Conservation (phyloP, 2,888 invertebrate genomes). For the Allophyes oxyacanthae region DNA sequence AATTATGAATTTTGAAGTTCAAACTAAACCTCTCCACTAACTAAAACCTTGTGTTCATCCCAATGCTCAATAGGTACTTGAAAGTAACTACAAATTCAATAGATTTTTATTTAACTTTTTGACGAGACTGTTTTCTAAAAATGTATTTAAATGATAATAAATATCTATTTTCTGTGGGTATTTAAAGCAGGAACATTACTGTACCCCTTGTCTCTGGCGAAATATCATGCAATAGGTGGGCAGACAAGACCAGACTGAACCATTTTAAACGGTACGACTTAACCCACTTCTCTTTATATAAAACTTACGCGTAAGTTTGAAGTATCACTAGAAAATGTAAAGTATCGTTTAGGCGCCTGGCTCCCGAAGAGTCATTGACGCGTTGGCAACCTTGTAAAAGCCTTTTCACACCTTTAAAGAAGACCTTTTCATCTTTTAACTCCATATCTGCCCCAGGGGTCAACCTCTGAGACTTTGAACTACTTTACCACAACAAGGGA, state of each 20-base stretch:
- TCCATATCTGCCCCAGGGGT: conserved; percentile 40
- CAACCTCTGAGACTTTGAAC: conserved; percentile 34
- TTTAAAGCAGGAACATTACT: too few species aligned
- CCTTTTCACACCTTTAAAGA: conserved; percentile 51
- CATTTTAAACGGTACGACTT: background rate
- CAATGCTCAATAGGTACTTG: too few species aligned
- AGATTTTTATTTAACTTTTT: too few species aligned
- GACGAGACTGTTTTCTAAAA: too few species aligned
- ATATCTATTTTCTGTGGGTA: too few species aligned
- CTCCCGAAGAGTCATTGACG: conserved; percentile 33
- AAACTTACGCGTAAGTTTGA: conserved; percentile 15
- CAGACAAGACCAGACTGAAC: too few species aligned
- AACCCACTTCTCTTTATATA: conserved; percentile 3
- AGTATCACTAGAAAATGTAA: conserved; percentile 13
- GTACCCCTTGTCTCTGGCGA: too few species aligned
- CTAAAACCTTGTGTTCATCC: background rate
- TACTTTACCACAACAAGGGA: conserved; percentile 34
- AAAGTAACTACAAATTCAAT: too few species aligned
- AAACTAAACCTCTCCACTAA: background rate
- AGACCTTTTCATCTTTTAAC: conserved; percentile 47
- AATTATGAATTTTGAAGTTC: background rate
- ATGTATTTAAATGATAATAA: too few species aligned
- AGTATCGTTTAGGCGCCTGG: conserved; percentile 24
- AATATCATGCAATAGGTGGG: too few species aligned
- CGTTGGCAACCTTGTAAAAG: conserved; percentile 51